phyloP scores from a whole-genome alignment of 1,140 invertebrate species.

The Drosophila mojavensis region DNA sequence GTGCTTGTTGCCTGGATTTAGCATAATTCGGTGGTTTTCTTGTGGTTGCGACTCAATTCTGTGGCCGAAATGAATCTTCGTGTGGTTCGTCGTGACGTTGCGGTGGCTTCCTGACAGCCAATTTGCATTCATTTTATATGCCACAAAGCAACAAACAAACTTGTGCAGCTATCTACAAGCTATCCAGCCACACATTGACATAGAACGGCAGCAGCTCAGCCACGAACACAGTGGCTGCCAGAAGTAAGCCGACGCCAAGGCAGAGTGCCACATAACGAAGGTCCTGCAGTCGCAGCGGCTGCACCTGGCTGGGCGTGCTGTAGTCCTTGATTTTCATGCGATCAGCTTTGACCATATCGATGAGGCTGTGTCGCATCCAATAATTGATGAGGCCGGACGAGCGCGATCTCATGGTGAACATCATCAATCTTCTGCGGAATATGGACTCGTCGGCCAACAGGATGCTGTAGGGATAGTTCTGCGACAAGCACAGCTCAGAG shows the following conservation, averaged over 20 bases:
- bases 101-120: slow-evolving; percentile 69
- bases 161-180: slow-evolving; percentile 49
- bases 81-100: slow-evolving; percentile 61
- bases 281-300: slow-evolving; percentile 31
- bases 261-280: slow-evolving; percentile 16
- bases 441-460: slow-evolving; percentile 51
- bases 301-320: slow-evolving; percentile 12
- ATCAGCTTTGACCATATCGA: slow-evolving; percentile 59
- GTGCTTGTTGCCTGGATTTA: slow-evolving; percentile 41
- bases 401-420: slow-evolving; percentile 11
- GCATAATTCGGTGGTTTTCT: slow-evolving; percentile 65
- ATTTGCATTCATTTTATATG: slow-evolving; percentile 74
- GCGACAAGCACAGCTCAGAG: slow-evolving; percentile 41
- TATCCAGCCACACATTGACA: slow-evolving; percentile 57
- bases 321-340: slow-evolving; percentile 60
- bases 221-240: slow-evolving; percentile 38
- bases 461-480: slow-evolving; percentile 3
- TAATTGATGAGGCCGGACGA: slow-evolving; percentile 38
- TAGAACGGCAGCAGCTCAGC: slow-evolving; percentile 61
- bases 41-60: slow-evolving; percentile 58
- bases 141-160: slow-evolving; percentile 37
- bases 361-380: slow-evolving; percentile 49
- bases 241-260: slow-evolving; percentile 14
- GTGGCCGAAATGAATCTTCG: slow-evolving; percentile 55
- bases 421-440: slow-evolving; percentile 23